Percentiles rank a stretch among this genome's conserved stretches.
phyloP scores from a whole-genome alignment of 2,113 vertebrate genomes.

The Oncorhynchus nerka region DNA sequence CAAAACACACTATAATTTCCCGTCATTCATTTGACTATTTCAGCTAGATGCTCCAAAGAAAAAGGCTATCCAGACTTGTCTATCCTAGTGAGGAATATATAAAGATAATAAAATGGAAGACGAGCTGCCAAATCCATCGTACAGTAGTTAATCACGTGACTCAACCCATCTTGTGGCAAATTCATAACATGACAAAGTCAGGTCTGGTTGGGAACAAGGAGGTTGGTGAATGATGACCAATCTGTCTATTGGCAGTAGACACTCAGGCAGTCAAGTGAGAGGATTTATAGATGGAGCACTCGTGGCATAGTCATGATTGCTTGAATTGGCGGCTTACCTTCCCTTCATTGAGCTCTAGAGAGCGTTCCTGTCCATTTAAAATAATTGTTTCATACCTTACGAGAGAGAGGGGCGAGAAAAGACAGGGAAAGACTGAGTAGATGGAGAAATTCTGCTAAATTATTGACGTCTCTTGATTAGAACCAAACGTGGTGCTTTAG shows the following conservation, averaged over 20 bases:
- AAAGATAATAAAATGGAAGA: not conserved
- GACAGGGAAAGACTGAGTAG: slow-evolving; percentile 13
- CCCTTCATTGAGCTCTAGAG: slow-evolving; percentile 46
- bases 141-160: not conserved
- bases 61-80: not conserved
- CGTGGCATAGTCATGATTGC: slow-evolving; percentile 67
- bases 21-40: slow-evolving; percentile 28
- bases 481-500: not conserved
- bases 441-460: not conserved
- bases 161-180: not conserved
- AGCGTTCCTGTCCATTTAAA: slow-evolving; percentile 61
- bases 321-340: slow-evolving; percentile 59
- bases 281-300: slow-evolving; percentile 70
- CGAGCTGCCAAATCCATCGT: not conserved
- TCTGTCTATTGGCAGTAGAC: slow-evolving; percentile 53
- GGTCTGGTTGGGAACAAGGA: slow-evolving; percentile 22
- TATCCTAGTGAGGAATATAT: not conserved
- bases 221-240: slow-evolving; percentile 25
- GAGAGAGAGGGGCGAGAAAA: slow-evolving; percentile 35
- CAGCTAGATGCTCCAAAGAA: slow-evolving; percentile 18
- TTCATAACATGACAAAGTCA: slow-evolving; percentile 11
- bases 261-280: slow-evolving; percentile 65
- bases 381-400: slow-evolving; percentile 60
- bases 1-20: slow-evolving; percentile 23
- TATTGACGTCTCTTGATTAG: not conserved